A percentile compares a stretch with the other conserved stretches of the same genome.
Conservation (phyloP, 2,797 vertebrate genomes). For the Malurus leucopterus region DNA sequence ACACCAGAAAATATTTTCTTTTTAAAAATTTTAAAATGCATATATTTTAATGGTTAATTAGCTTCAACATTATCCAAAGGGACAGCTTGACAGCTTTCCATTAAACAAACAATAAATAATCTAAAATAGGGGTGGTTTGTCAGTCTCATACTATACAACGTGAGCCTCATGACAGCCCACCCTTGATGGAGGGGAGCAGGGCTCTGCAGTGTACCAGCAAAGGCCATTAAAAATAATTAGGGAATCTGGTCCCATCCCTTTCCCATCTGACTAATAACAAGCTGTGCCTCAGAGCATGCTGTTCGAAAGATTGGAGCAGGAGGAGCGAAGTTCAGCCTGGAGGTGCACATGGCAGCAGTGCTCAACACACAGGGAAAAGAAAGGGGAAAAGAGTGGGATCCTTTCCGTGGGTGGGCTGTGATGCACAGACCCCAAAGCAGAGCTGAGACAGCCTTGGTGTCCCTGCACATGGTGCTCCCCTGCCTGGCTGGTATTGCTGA, state of each 20-base stretch:
- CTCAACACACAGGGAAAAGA: neutral
- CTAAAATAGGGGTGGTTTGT: neutral
- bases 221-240: neutral
- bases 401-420: neutral
- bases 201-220: neutral
- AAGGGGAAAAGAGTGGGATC: neutral
- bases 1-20: neutral
- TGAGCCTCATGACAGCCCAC: neutral
- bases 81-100: neutral
- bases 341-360: neutral
- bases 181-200: neutral
- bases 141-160: neutral
- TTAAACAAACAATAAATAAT: neutral
- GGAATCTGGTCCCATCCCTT: neutral
- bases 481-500: neutral
- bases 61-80: neutral
- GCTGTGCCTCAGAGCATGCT: neutral
- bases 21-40: fast-evolving
- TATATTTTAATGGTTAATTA: neutral
- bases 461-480: neutral
- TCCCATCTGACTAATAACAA: neutral
- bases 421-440: neutral
- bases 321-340: neutral
- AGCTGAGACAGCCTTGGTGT: neutral
- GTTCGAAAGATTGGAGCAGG: neutral